Base-by-base conservation (phyloP, 2,888 invertebrate genomes). In the Synergus umbraculus region DNA sequence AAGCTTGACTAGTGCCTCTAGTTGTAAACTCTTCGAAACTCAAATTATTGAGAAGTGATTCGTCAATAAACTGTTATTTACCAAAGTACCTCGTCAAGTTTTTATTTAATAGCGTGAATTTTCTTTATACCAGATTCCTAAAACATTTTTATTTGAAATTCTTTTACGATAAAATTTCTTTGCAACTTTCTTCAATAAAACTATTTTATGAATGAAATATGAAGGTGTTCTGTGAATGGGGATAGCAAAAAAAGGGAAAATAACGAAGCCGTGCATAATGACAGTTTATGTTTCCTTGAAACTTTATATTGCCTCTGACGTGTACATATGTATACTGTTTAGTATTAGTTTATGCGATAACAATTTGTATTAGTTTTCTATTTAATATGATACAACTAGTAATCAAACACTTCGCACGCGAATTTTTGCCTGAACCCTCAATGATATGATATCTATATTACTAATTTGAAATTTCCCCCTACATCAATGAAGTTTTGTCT, bases 1-100 rank as follows among this genome's bases (percentile, higher is more conserved):
- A 90, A 90, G 90, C 90, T 90, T 90, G 86, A 88, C 90, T 90
- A 90, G 90, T 90, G 90, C 90, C 90, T 90, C 90, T 90, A 90
- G 89, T 67, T 67, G 67, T 67, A 67, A 67, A 67, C 12, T 67
- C 67, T 67, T 67, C 22, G 44, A 46, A 22, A 46, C 18, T 18
- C 65, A 65, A 65, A 41, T 65, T 67, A 67, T 44, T 67, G 46
- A 67, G 46, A 67, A 67, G 44, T 67, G 46, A 67, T 67, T 67
- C 46, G 46, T 67, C 67, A 67, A 67, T 66, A 67, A 67, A 69
- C 49, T 69, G 49, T 69, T 69, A 69, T 49, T 69, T 69, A 69
- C 49, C 49, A 29, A 49, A 49, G n/a, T 58, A 9, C 15, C 13
- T 58, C 9, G n/a, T 58, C 1, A 7, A 58, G 9, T 58, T 58